Percentiles rank a stretch among this genome's conserved stretches.
Conservation (phyloP, 2,113 vertebrate genomes). For the Chaetodon trifascialis region DNA sequence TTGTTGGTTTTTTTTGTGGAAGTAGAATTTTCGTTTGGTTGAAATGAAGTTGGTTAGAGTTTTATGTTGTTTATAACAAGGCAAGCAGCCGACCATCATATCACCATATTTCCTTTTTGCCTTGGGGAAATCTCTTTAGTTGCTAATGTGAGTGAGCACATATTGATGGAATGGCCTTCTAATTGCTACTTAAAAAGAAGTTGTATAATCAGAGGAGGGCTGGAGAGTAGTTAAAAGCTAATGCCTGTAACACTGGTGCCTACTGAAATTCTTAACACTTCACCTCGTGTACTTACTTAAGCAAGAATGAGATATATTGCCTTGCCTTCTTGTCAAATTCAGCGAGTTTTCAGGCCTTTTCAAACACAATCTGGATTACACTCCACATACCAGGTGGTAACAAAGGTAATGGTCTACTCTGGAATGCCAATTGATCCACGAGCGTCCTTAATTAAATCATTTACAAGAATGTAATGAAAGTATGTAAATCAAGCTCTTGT, state of each 20-base stretch:
- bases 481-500: constrained; percentile 43
- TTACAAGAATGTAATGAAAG: constrained; percentile 49
- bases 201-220: constrained; percentile 34
- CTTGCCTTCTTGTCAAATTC: constrained; percentile 44
- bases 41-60: constrained; percentile 55
- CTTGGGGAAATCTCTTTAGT: constrained; percentile 40
- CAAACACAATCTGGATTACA: constrained; percentile 15
- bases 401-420: constrained; percentile 39
- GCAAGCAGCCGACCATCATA: constrained; percentile 45
- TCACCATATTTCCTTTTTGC: constrained; percentile 28
- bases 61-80: constrained; percentile 53
- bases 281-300: constrained; percentile 59
- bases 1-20: constrained; percentile 48
- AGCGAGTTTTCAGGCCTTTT: constrained; percentile 37
- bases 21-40: constrained; percentile 50
- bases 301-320: constrained; percentile 23
- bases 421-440: constrained; percentile 48
- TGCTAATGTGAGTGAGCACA: constrained; percentile 35
- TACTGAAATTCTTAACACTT: constrained; percentile 61
- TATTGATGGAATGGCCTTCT: constrained; percentile 49
- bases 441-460: constrained; percentile 58
- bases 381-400: constrained; percentile 63
- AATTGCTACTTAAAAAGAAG: constrained; percentile 50
- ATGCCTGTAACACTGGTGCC: constrained; percentile 74
- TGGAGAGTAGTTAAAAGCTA: constrained; percentile 42